Conservation (phyloP, 2,797 vertebrate genomes). For the Etheostoma perlongum region DNA sequence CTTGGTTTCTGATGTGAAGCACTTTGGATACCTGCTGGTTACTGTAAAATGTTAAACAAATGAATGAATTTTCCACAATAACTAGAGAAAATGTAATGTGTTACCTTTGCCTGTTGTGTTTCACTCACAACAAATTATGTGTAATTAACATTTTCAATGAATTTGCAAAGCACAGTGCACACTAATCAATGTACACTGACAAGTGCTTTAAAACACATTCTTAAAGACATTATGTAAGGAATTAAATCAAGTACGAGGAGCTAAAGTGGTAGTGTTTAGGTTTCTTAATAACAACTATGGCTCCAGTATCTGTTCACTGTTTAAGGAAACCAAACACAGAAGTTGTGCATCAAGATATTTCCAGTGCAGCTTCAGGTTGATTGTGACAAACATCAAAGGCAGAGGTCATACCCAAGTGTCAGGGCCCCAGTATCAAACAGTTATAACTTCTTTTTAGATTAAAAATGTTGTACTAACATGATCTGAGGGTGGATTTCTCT, state of each 20-base stretch:
- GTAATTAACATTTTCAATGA: no score
- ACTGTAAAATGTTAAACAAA: no score
- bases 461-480: conserved; percentile 36
- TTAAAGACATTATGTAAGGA: no score
- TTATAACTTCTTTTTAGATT: conserved; percentile 57
- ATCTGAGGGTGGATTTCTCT: conserved; percentile 51
- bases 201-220: no score
- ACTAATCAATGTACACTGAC: no score
- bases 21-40: no score
- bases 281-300: background rate
- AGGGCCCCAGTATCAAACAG: conserved; percentile 48
- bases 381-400: conserved; percentile 57
- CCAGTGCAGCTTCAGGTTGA: conserved; percentile 14
- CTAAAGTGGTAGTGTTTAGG: background rate
- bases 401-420: conserved; percentile 55
- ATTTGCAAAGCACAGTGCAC: no score
- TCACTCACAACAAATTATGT: no score
- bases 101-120: no score
- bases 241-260: background rate
- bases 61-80: no score
- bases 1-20: no score
- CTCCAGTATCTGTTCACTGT: background rate
- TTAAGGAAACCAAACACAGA: conserved; percentile 5
- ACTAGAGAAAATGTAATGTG: no score
- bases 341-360: conserved; percentile 35